Base-by-base conservation (phyloP, 2,888 invertebrate species). In the Leptopilina myrica region DNA sequence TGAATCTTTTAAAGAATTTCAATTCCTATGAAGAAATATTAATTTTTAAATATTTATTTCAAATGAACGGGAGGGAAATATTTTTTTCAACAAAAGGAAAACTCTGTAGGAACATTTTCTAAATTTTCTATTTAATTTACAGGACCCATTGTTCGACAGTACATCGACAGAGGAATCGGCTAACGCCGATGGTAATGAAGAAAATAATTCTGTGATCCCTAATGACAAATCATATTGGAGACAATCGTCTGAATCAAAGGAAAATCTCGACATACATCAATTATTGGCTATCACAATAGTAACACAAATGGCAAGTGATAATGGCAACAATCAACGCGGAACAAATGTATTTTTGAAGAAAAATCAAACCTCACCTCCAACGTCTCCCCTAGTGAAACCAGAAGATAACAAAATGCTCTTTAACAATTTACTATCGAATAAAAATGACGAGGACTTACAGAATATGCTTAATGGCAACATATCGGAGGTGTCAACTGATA, bases 381-480 rank as follows among this genome's bases (percentile, higher is more conserved):
- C 88, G 5, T 90, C 90, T 11, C 91, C 89, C 2, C 85, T 85
- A 1, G 86, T 86, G 5, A 88, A 90, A 73, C 89, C 91, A 20
- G 90, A 91, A 0, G 90, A 91, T 78, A 91, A 90, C 82, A 91
- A 91, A 73, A 82, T 89, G 82, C 80, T 91, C 49, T 89, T 90
- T 75, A 90, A 89, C 78, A 90, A 90, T 84, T 84, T 91, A 14
- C 82, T 91, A 43, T 84, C 88, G 33, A 88, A 85, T 69, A 91
- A 90, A 77, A 91, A 90, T 81, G 89, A 91, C 84, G 91, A 91
- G 82, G 91, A 91, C 80, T 76, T 91, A 69, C 91, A 91, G 67
- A 91, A 91, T 76, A 91, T 91, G 91, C 85, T 91, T 11, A 91
- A 91, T 73, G 91, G 91, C 53, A 91, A 91, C 81, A 91, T 91